Evolutionary conservation across 2,888 invertebrate genomes (phyloP).

Genomic region (Athalia rosae): DNA sequence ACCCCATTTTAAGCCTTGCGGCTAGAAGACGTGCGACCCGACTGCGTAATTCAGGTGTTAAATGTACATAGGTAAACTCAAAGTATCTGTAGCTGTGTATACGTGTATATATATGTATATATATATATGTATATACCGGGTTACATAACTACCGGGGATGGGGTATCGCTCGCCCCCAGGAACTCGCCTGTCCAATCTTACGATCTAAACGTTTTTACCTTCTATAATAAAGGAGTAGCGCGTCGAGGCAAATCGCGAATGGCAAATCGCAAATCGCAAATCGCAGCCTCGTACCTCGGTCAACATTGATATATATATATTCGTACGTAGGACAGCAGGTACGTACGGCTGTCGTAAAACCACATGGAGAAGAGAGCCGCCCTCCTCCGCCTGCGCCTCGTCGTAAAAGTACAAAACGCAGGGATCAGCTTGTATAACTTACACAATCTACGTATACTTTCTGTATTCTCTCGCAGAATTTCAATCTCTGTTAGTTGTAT

Average conservation of each 20-base stretch:
- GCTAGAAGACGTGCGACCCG: too few species aligned
- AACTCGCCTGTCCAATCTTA: constrained; percentile 45
- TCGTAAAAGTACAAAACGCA: constrained; percentile 45
- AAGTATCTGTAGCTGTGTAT: neutral
- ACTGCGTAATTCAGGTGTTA: too few species aligned
- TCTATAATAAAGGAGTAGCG: neutral
- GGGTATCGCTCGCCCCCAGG: constrained; percentile 14
- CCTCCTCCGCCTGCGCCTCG: neutral
- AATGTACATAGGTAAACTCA: too few species aligned
- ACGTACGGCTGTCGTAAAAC: constrained; percentile 33
- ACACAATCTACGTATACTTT: too few species aligned
- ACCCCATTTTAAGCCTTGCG: too few species aligned
- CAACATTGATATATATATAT: constrained; percentile 43
- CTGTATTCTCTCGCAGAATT: too few species aligned
- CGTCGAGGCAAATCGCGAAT: neutral
- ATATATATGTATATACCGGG: neutral
- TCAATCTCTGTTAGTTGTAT: too few species aligned
- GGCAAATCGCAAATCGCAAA: too few species aligned
- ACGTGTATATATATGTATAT: constrained; percentile 2
- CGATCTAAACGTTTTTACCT: constrained; percentile 45
- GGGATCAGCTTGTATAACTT: constrained; percentile 22
- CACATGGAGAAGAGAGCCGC: neutral
- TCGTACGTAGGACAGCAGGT: too few species aligned
- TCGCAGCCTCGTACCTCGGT: constrained; percentile 24
- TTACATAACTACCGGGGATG: neutral